phyloP scores from a whole-genome alignment of 2,797 vertebrate genomes.

The Meda fulgida region DNA sequence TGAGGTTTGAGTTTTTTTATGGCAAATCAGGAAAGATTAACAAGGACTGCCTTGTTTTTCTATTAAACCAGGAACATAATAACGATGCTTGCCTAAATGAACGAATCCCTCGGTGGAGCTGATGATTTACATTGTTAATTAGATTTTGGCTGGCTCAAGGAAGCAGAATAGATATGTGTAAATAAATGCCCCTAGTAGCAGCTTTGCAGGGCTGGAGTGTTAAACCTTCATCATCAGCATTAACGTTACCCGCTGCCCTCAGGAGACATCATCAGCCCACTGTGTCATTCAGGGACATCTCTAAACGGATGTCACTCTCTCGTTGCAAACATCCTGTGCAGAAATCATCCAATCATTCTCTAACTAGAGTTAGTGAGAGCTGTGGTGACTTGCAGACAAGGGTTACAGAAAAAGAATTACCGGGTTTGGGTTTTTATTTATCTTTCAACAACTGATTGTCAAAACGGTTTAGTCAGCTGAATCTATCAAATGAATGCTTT shows the following conservation, averaged over 20 bases:
- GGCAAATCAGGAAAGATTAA: neutral
- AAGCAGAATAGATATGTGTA: conserved; percentile 43
- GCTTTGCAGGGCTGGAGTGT: conserved; percentile 40
- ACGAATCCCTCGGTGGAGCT: conserved; percentile 44
- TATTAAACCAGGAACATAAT: conserved; percentile 33
- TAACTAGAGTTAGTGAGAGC: neutral
- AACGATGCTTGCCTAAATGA: conserved; percentile 49
- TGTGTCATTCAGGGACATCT: conserved; percentile 33
- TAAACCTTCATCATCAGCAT: conserved; percentile 53
- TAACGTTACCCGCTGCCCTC: conserved; percentile 25
- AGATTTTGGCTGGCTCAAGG: conserved; percentile 47
- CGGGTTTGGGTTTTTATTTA: neutral
- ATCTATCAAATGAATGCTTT: neutral
- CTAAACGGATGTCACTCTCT: conserved; percentile 10
- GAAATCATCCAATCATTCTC: conserved; percentile 5
- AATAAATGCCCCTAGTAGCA: conserved; percentile 47
- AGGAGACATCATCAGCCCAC: neutral
- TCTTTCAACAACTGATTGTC: neutral
- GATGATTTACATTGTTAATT: conserved; percentile 64
- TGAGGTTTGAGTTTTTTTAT: neutral
- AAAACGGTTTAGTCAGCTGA: conserved; percentile 8
- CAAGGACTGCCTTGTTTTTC: conserved; percentile 3
- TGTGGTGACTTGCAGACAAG: neutral
- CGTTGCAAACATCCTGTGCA: neutral
- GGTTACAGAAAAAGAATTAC: neutral